phyloP scores from a whole-genome alignment of 1,140 invertebrate genomes.

The Drosophila yakuba region DNA sequence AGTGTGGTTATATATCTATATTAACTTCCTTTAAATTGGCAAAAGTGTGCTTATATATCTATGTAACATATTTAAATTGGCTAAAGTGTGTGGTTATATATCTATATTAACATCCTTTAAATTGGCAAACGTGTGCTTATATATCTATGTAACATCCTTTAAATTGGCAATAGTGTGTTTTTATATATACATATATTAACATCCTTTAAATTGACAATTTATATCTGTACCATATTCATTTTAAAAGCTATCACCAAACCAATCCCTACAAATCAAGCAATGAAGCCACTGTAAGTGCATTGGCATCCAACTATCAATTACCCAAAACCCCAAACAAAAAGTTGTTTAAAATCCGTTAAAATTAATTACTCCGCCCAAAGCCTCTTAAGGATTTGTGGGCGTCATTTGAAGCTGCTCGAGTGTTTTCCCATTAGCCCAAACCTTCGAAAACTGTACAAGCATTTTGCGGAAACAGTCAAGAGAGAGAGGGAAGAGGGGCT shows the following conservation, averaged over 20 bases:
- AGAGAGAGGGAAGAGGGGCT: not conserved
- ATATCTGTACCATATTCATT: not conserved
- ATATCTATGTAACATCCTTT: no score
- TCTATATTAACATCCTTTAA: no score
- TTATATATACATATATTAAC: no score
- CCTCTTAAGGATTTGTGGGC: conserved; percentile 48
- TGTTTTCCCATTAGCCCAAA: conserved; percentile 46
- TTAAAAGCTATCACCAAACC: no score
- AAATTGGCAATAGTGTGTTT: no score
- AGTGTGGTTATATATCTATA: no score
- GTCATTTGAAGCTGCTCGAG: conserved; percentile 28
- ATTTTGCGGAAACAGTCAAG: conserved; percentile 30
- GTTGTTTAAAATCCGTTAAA: conserved; percentile 39
- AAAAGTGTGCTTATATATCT: no score
- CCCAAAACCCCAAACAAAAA: conserved; percentile 4
- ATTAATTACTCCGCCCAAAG: conserved; percentile 34
- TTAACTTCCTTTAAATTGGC: no score
- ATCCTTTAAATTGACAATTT: not conserved
- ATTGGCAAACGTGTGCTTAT: no score
- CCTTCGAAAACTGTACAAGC: conserved; percentile 5
- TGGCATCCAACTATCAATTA: conserved; percentile 6
- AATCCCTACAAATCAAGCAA: not conserved
- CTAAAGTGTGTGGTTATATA: no score
- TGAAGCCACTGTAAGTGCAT: not conserved
- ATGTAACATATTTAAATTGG: no score